These are phyloP conservation scores for Phrynosoma platyrhinos DNA, from an alignment of 2,113 vertebrate species.

Conservation along the genomic window DNA sequence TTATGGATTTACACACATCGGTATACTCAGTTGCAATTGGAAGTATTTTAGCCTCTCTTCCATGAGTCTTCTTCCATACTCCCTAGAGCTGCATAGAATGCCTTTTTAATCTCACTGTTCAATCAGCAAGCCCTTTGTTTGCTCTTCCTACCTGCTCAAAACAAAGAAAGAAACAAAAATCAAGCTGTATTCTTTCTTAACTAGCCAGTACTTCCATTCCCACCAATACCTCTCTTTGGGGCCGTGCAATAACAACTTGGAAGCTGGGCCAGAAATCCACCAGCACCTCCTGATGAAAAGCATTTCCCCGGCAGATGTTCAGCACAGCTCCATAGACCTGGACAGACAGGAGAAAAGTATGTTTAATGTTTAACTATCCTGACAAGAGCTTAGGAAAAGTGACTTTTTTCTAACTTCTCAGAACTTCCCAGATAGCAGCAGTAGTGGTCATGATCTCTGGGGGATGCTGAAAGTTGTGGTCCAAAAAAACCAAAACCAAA, in stretches of 20 bases:
- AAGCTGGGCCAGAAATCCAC: conserved; percentile 22
- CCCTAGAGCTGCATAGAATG: background rate
- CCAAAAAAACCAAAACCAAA: too few relatives aligned
- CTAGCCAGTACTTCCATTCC: background rate
- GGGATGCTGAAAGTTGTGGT: too few relatives aligned
- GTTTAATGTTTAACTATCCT: background rate
- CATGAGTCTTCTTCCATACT: background rate
- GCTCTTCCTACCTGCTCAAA: too few relatives aligned
- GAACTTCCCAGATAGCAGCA: too few relatives aligned
- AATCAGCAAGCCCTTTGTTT: background rate
- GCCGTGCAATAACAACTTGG: conserved; percentile 10
- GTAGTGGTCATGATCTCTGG: too few relatives aligned
- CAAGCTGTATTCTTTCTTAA: background rate
- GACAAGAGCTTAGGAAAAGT: background rate
- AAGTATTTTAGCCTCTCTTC: background rate
- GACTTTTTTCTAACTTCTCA: too few relatives aligned
- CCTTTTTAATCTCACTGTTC: background rate
- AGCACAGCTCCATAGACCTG: conserved; percentile 17
- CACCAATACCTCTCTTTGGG: conserved; percentile 5
- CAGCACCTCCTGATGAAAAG: conserved; percentile 9
- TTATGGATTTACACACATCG: background rate
- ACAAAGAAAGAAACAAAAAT: too few relatives aligned
- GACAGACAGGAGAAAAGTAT: background rate
- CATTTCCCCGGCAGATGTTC: background rate
- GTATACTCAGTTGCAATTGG: too few relatives aligned